Evolutionary conservation across 2,888 invertebrate genomes (phyloP).

Genomic region (Volucella zonaria): DNA sequence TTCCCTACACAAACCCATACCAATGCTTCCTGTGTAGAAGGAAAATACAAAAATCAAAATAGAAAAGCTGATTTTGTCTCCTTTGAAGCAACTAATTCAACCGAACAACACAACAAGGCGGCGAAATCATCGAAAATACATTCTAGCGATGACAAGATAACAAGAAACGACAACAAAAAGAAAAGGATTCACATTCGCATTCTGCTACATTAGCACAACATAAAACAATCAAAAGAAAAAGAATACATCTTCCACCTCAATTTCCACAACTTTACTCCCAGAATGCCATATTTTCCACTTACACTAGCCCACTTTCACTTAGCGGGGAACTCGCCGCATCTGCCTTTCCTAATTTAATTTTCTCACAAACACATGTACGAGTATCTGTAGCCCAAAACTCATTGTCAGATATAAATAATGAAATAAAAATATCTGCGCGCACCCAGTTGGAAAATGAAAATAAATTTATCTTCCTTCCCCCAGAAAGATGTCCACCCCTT

Average conservation of each 20-base stretch:
- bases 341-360: constrained; percentile 16
- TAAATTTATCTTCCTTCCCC: constrained; percentile 60
- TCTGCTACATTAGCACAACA: constrained; percentile 51
- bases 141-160: not conserved
- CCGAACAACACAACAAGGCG: too few species aligned
- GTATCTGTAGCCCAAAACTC: not conserved
- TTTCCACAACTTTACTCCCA: constrained; percentile 22
- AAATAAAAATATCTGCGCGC: constrained; percentile 59
- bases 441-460: constrained; percentile 60
- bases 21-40: too few species aligned
- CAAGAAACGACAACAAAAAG: constrained; percentile 17
- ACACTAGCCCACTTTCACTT: constrained; percentile 26
- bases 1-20: too few species aligned
- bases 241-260: constrained; percentile 39
- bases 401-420: constrained; percentile 46
- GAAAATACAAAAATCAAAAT: too few species aligned
- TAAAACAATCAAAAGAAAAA: constrained; percentile 34
- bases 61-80: too few species aligned
- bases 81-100: too few species aligned
- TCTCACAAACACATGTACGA: not conserved
- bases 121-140: not conserved
- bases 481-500: constrained; percentile 63
- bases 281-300: constrained; percentile 42
- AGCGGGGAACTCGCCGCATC: not conserved
- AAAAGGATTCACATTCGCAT: constrained; percentile 39